phyloP scores from a whole-genome alignment of 2,888 invertebrate species.

The Troides aeacus region DNA sequence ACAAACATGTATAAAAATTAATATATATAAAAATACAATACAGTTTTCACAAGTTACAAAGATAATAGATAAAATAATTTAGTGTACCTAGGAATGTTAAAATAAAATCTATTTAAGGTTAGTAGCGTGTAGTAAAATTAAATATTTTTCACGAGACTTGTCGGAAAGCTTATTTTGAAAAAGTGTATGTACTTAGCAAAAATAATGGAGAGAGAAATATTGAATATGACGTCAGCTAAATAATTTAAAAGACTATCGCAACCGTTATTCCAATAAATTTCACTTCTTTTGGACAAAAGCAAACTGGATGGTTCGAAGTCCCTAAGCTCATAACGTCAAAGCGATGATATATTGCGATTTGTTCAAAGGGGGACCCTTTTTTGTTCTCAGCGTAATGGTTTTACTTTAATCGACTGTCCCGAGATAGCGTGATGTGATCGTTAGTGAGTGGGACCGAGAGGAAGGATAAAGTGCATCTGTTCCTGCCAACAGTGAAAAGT shows the following conservation, averaged over 20 bases:
- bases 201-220: background rate
- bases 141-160: too few species aligned
- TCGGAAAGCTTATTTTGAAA: background rate
- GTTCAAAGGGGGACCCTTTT: slow-evolving; percentile 79
- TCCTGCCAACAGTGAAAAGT: slow-evolving; percentile 70
- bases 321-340: slow-evolving; percentile 72
- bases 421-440: slow-evolving; percentile 41
- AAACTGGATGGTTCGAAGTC: slow-evolving; percentile 56
- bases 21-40: too few species aligned
- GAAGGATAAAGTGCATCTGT: slow-evolving; percentile 55
- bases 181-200: background rate
- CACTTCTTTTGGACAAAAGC: slow-evolving; percentile 66
- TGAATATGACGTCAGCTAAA: slow-evolving; percentile 17
- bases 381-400: slow-evolving; percentile 78
- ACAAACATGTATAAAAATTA: too few species aligned
- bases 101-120: too few species aligned
- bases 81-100: too few species aligned
- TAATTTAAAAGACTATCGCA: slow-evolving; percentile 30
- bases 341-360: slow-evolving; percentile 79
- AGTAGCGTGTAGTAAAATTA: too few species aligned
- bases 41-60: too few species aligned
- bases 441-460: slow-evolving; percentile 46
- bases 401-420: slow-evolving; percentile 70
- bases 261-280: slow-evolving; percentile 73
- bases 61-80: too few species aligned